Percentiles rank a stretch among this genome's conserved stretches.
These are phyloP conservation scores for Operophtera brumata DNA, from an alignment of 2,888 invertebrate species.

Conservation along the genomic window DNA sequence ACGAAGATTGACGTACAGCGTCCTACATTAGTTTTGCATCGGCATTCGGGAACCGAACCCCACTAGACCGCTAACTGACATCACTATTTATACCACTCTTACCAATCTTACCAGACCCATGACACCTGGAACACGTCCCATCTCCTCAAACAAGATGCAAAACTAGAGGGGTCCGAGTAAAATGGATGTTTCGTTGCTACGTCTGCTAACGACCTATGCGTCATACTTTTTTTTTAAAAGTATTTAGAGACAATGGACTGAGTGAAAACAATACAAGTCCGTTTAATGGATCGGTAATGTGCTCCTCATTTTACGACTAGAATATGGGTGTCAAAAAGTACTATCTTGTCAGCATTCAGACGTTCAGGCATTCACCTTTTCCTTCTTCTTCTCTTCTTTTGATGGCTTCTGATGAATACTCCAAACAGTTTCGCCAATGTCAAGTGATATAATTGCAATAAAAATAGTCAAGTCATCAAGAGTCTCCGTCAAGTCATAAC, in stretches of 20 bases:
- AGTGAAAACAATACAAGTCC: conserved; percentile 12
- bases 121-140: conserved; percentile 49
- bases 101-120: conserved; percentile 48
- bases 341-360: not conserved
- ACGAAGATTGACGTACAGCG: conserved; percentile 63
- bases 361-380: too few relatives aligned
- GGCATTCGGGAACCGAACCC: conserved; percentile 71
- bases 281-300: conserved; percentile 5
- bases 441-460: too few relatives aligned
- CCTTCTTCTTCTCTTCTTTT: too few relatives aligned
- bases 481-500: too few relatives aligned
- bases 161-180: conserved; percentile 34
- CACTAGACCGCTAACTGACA: conserved; percentile 63
- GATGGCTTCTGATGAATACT: too few relatives aligned
- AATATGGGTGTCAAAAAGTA: not conserved
- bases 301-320: not conserved
- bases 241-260: conserved; percentile 54
- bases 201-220: conserved; percentile 63
- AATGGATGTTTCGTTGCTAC: conserved; percentile 36
- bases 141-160: conserved; percentile 17
- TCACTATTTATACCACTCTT: conserved; percentile 63
- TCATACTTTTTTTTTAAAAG: conserved; percentile 52
- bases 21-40: conserved; percentile 64
- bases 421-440: too few relatives aligned
- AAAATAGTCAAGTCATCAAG: too few relatives aligned